Conservation (phyloP, 1,140 invertebrate species). For the Ooceraea biroi region DNA sequence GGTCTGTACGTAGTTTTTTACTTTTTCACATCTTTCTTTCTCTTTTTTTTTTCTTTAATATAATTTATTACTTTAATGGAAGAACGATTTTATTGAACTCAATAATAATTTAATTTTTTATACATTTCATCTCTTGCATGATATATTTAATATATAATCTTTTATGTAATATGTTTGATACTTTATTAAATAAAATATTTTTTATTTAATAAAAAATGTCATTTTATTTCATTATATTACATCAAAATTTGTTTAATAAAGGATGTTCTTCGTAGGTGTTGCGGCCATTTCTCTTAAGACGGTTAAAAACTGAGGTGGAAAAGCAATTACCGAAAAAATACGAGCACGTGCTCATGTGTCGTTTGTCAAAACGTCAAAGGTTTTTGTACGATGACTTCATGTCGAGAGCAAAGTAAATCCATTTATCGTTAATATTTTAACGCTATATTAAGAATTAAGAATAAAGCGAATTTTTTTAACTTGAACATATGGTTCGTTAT, state of each 20-base stretch:
- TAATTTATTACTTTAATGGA: slow-evolving; percentile 19
- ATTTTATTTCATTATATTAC: too few relatives aligned
- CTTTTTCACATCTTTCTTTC: slow-evolving; percentile 46
- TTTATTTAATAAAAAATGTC: too few relatives aligned
- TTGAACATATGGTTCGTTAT: too few relatives aligned
- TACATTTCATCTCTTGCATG: not conserved
- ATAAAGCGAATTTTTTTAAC: not conserved
- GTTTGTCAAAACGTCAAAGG: slow-evolving; percentile 98
- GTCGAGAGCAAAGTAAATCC: slow-evolving; percentile 94
- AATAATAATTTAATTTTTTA: not conserved
- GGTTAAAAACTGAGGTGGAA: slow-evolving; percentile 99
- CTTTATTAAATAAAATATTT: not conserved
- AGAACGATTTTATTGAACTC: not conserved
- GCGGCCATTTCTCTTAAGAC: slow-evolving; percentile 97
- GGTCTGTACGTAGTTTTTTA: slow-evolving; percentile 87
- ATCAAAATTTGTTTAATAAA: too few relatives aligned
- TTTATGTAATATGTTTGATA: not conserved
- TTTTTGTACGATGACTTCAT: slow-evolving; percentile 99
- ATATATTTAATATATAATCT: not conserved
- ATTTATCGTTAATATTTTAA: not conserved
- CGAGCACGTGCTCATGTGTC: slow-evolving; percentile 98
- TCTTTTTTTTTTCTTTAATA: slow-evolving; percentile 6
- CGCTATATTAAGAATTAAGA: not conserved
- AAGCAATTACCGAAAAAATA: slow-evolving; percentile 99
- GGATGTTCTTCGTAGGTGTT: slow-evolving; percentile 90